Evolutionary conservation across 2,888 invertebrate species (phyloP), one percentile per base, ranked within the genome.

Genomic region (Drosophila kanekoi): DNA sequence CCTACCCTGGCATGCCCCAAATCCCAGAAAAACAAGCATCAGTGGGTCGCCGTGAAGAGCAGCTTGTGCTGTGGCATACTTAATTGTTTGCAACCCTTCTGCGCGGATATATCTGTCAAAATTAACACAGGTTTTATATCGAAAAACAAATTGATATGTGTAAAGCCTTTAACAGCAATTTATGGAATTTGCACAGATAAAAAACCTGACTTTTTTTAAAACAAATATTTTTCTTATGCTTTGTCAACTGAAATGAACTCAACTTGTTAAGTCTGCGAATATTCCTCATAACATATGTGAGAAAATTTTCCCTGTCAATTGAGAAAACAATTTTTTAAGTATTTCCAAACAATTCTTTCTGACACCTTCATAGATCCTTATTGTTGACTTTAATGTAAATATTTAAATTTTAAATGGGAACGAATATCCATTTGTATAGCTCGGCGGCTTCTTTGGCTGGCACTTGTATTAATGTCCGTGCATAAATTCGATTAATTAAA

Each of bases 51-150:
- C 5, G 23, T 23, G 23, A 23, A 23, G 14, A 20, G 37, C 49
- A 51, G 49, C 23, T 28, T 28, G 8, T 28, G 28, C 28, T 8
- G 28, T 1, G 8, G 8, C 8, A 28, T 28, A 51, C 33, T 28
- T 68, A 75, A 58, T 73, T 54, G 49, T 56, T 52, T 66, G 28
- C n/a, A 47, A 3, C 37, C 23, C 40, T 3, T 1, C 20, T 10
- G 5, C 18, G 18, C 13, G 2, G 1, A 2, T 9, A 35, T 33
- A 63, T 10, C 45, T 54, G 64, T 64, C 63, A 44, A 41, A 16
- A 1, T 6, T n/a, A 47, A 23, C 41, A 52, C 32, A 37, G 53
- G 4, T 37, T 32, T 51, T 35, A 37, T 40, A 16, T 61, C 9
- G 20, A 33, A 61, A 28, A 35, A 13, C 13, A 45, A 57, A 59